Evolutionary conservation across 2,888 invertebrate species (phyloP), one percentile per base, ranked within the genome.

Genomic region (Tetragonula carbonaria): DNA sequence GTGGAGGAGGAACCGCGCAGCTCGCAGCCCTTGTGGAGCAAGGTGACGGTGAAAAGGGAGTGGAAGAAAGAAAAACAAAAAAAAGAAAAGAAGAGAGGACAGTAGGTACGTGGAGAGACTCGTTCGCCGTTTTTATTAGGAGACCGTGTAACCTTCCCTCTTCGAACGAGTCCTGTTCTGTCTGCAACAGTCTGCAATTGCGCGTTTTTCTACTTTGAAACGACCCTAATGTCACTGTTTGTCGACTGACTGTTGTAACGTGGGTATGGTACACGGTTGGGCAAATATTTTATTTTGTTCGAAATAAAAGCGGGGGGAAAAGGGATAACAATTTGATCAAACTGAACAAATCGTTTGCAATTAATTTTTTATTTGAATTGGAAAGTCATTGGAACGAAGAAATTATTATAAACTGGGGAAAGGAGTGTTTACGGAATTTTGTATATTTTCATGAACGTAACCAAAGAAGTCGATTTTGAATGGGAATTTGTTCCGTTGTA

Each of bases 61-160:
- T 14, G 23, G n/a, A 13, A 14, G 21, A 45, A 51, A 21, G 45
- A 45, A 8, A 11, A 11, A 8, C 0, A 8, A 45, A 45, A 45
- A 45, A 45, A 45, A 8, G 45, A 8, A 8, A 45, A 45, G 45
- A 45, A 45, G 45, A 45, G 45, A 28, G 28, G 78, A 67, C 74
- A 74, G 38, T 72, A 82, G 71, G 45, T 82, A 82, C 82, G 77
- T 68, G 77, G 51, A 67, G 77, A 80, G 85, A 86, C 81, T 81
- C 80, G 80, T 79, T 81, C 74, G 83, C 74, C 70, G 79, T 78
- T 88, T 90, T 90, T 88, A 89, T 88, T 87, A 86, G 84, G 78
- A 82, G 83, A 57, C 82, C 88, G 66, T 81, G 84, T 80, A 76
- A 73, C 63, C 63, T 67, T 76, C 55, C 59, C 73, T 76, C 67